Evolutionary conservation across 2,113 vertebrate species (phyloP), one percentile per base, ranked within the genome.

Genomic region (Opisthocomus hoazin): DNA sequence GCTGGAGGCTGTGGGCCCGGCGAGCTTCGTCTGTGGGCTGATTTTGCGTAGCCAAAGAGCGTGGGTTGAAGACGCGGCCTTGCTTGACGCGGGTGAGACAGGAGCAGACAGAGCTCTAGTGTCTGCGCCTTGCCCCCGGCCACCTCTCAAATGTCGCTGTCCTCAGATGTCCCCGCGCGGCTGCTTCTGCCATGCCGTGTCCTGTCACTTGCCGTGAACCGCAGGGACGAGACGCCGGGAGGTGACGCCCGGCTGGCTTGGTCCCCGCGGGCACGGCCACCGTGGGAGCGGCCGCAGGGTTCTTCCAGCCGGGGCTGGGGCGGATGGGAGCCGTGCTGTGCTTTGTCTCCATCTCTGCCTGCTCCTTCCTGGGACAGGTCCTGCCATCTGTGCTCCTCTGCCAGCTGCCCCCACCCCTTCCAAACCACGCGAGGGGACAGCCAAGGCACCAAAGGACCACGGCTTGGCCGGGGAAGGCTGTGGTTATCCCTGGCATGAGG

Each of bases 281-380:
- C 0, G 1, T 23, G 51, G 65, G 29, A 65, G 15, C 1, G 0
- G 78, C 53, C 64, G 32, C 7, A 3, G 85, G 26, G 30, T 27
- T 29, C 8, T 22, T 65, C 45, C 70, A 60, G 75, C 56, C 64
- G 26, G 34, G 13, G 3, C 0, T 65, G 30, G 65, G 3, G 8
- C 11, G 5, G 5, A 11, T 0, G 0, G 43, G 51, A n/a, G 9
- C 54, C 1, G 0, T 21, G 46, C 50, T 45, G 56, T 15, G 3
- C 3, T 16, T 71, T 30, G 10, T 32, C 23, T 74, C 51, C 37
- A 15, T 36, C 23, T 45, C 70, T 85, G 65, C 74, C n/a, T 77
- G n/a, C 65, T 78, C 41, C 45, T 60, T 56, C 11, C 60, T 71
- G 61, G 61, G 46, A 27, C 26, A 19, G 46, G 22, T 26, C 13